Percentiles rank a stretch among this genome's conserved stretches.
Conservation (phyloP, 2,113 vertebrate species). For the Prinia subflava region DNA sequence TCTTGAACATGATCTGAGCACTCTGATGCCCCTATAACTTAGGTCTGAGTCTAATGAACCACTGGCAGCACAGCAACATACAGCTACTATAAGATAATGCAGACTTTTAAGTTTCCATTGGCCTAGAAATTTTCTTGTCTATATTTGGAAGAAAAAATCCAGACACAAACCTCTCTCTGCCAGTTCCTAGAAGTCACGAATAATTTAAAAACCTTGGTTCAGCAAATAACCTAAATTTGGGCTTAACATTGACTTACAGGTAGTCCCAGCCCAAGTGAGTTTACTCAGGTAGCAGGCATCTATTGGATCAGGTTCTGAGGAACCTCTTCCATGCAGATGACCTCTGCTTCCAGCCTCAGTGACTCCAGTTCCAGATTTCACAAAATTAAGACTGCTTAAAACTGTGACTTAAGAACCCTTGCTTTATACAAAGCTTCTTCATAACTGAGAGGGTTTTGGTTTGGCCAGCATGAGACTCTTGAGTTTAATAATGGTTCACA, state of each 20-base stretch:
- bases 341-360: background rate
- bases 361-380: background rate
- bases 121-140: background rate
- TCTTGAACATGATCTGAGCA: background rate
- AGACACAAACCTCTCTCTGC: background rate
- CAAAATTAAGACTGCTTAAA: background rate
- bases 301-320: background rate
- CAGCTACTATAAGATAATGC: background rate
- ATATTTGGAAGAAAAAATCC: background rate
- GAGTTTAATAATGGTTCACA: background rate
- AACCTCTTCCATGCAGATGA: background rate
- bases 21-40: background rate
- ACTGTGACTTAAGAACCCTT: background rate
- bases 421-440: background rate
- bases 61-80: background rate
- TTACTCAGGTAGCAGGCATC: background rate
- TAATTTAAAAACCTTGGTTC: background rate
- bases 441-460: background rate
- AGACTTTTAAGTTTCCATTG: background rate
- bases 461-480: background rate
- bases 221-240: background rate
- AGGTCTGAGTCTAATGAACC: background rate
- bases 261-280: background rate
- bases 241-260: fast-evolving
- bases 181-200: background rate